Conservation (phyloP, 2,797 vertebrate genomes). For the Synanceia verrucosa region DNA sequence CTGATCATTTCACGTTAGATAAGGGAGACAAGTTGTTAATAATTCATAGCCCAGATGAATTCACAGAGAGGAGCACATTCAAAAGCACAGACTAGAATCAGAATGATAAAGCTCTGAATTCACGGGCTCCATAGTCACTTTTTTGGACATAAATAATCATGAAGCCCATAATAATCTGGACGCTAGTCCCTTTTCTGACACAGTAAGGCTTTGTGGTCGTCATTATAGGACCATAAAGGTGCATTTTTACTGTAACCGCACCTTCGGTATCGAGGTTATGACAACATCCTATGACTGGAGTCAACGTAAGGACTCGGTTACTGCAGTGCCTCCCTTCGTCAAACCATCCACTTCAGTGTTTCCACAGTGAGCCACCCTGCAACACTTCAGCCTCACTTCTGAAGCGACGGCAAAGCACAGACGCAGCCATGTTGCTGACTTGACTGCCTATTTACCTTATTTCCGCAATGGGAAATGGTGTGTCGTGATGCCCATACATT, state of each 20-base stretch:
- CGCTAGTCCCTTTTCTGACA: background rate
- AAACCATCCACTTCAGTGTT: constrained; percentile 59
- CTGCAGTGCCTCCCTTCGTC: constrained; percentile 70
- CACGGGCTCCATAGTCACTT: background rate
- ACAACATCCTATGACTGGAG: constrained; percentile 78
- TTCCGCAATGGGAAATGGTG: constrained; percentile 58
- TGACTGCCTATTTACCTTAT: constrained; percentile 66
- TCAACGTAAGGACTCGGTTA: constrained; percentile 67
- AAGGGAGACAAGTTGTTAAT: constrained; percentile 39
- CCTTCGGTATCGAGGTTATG: constrained; percentile 74
- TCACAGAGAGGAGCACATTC: constrained; percentile 7
- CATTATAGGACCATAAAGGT: constrained; percentile 40
- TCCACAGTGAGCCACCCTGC: too few relatives aligned
- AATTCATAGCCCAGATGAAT: constrained; percentile 38
- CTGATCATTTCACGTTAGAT: constrained; percentile 14
- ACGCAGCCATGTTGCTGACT: constrained; percentile 71
- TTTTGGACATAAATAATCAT: background rate
- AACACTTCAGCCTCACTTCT: constrained; percentile 45
- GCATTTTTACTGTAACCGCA: constrained; percentile 68
- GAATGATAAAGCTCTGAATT: background rate
- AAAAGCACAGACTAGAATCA: constrained; percentile 1
- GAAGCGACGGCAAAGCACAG: constrained; percentile 39
- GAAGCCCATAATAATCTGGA: background rate
- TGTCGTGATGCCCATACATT: constrained; percentile 56
- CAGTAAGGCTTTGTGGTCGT: background rate